Base-by-base conservation (phyloP, 2,888 invertebrate genomes). In the Scaptomyza tumidula region DNA sequence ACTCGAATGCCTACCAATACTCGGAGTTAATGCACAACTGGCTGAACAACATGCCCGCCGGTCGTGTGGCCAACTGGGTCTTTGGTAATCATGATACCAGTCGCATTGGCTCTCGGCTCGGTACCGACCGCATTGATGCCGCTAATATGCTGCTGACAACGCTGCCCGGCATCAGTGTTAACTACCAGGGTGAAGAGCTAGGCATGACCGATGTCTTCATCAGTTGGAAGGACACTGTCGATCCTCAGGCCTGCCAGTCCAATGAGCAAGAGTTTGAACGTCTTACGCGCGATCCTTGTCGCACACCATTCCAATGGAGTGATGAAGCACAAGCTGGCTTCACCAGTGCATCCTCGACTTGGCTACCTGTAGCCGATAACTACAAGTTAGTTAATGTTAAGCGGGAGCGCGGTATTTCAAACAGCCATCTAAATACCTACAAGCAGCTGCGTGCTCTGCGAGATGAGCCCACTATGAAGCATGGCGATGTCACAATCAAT, bases 131-230 rank as follows among this genome's bases (percentile, higher is more conserved):
- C 77, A 94, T 95, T 0, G 97, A 97, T 90, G 95, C 95, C 19
- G 93, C 97, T 74, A 96, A 97, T 85, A 96, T 97, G 95, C 90
- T 98, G 50, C 92, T 95, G 3, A 93, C 96, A 81, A 93, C 97
- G 7, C 92, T 98, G 56, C 97, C 97, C 3, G 98, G 98, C 29
- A 94, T 96, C 10, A 95, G 95, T 49, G 94, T 97, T 0, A 96
- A 96, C 0, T 98, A 98, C 89, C 77, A 90, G 88, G 96, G 96
- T 0, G 96, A 96, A 81, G 96, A 96, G 89, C 93, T 96, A 50
- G 95, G 94, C 1, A 95, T 96, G 95, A 89, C 90, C 6, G 93
- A 94, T 81, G 91, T 91, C 11, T 90, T 74, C 60, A 90, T 93
- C 39, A 86, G 91, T 13, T 93, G 92, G 92, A 87, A 92, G 41